phyloP scores from a whole-genome alignment of 53 echinoderm and acorn worm species.

The Echinometra lucunter region DNA sequence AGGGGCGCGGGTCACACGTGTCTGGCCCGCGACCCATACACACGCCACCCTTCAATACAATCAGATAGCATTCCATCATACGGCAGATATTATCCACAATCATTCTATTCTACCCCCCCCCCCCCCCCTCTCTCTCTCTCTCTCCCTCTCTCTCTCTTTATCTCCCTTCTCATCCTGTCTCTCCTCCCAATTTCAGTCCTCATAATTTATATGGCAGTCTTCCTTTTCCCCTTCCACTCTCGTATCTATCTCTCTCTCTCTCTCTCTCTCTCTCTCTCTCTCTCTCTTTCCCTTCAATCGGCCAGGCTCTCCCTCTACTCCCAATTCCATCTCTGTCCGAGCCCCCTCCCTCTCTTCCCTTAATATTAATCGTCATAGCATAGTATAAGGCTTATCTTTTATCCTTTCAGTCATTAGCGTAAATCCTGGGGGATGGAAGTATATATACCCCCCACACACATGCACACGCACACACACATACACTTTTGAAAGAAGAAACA shows the following conservation, averaged over 20 bases:
- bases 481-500: no score
- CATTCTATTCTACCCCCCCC: neutral
- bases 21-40: slow-evolving; percentile 11
- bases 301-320: no score
- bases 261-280: neutral
- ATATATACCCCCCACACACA: no score
- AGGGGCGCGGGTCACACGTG: slow-evolving; percentile 45
- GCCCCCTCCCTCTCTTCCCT: no score
- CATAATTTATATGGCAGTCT: neutral
- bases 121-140: neutral
- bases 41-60: slow-evolving; percentile 51
- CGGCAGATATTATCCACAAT: slow-evolving; percentile 31
- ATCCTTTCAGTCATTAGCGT: no score
- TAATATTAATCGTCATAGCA: no score
- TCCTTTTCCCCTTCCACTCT: neutral
- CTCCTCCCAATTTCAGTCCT: no score
- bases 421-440: no score
- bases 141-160: neutral
- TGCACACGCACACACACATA: no score
- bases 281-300: neutral
- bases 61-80: slow-evolving; percentile 24
- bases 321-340: no score
- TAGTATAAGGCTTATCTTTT: no score
- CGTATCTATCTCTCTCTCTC: neutral
- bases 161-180: neutral